Evolutionary conservation across 2,888 invertebrate species (phyloP), one percentile per base, ranked within the genome.

Genomic region (Dexiosoma caninum): DNA sequence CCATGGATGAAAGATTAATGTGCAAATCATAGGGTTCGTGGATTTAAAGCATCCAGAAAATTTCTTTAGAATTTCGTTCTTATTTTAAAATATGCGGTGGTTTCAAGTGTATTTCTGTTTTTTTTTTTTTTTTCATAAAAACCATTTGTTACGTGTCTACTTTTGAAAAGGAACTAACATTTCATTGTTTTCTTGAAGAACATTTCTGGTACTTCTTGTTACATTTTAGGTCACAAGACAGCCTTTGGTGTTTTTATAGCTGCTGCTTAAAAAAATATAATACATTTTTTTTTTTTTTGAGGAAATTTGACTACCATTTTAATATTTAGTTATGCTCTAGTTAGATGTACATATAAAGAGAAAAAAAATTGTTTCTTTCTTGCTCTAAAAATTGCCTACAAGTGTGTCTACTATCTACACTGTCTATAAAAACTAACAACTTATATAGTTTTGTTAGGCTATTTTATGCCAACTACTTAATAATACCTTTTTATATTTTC

Each of bases 291-390:
- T 37, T 44, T 69, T 55, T 78, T 74, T 71, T 70, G 8, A 72
- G 30, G 72, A 76, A 81, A 76, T 81, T 72, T 72, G 72, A 72
- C 72, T 81, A 55, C 62, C 49, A 76, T 72, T 62, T 72, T 53
- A 46, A 49, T 14, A 60, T 27, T 69, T 59, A 62, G 80, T 53
- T 77, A 67, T 81, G 76, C 80, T 81, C 80, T 37, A 81, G 72
- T 81, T 81, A 37, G 12, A 57, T 66, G 19, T 19, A 64, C 37
- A n/a, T n/a, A n/a, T n/a, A n/a, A n/a, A n/a, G n/a, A n/a, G 40
- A 19, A 40, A 30, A 14, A 66, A 59, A 40, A 19, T 30, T 27
- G 59, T 40, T 37, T 35, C 19, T 46, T 51, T 21, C 19, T 42
- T 72, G 69, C 59, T 71, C 10, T 44, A 62, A 42, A 66, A 23